phyloP scores from a whole-genome alignment of 2,113 vertebrate genomes.

The Gallinago paraguaiae region DNA sequence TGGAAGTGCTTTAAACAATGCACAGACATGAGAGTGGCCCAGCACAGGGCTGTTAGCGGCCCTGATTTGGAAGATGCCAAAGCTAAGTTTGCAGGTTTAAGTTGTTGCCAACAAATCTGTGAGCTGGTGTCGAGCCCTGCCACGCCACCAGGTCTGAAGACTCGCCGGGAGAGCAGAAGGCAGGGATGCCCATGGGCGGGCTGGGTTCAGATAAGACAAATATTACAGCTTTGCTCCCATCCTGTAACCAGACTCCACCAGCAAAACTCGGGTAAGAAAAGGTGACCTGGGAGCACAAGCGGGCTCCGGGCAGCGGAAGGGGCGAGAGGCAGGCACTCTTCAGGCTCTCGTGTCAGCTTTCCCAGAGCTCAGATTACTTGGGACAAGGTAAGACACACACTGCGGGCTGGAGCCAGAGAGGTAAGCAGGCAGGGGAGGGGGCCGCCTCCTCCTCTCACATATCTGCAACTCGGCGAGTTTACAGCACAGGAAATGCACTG shows the following conservation, averaged over 20 bases:
- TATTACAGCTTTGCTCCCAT: neutral
- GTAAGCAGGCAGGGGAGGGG: slow-evolving; percentile 10
- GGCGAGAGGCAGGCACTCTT: neutral
- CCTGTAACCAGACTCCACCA: slow-evolving; percentile 41
- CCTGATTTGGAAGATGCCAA: neutral
- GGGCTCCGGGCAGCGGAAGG: slow-evolving; percentile 14
- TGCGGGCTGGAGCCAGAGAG: neutral
- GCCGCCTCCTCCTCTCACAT: slow-evolving; percentile 52
- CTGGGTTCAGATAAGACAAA: fast-evolving
- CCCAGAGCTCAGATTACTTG: slow-evolving; percentile 63
- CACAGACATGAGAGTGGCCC: neutral
- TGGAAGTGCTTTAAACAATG: slow-evolving; percentile 17
- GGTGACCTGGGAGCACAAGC: slow-evolving; percentile 52
- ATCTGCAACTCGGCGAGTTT: slow-evolving; percentile 68
- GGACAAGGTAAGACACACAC: slow-evolving; percentile 69
- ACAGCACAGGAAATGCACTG: slow-evolving; percentile 71
- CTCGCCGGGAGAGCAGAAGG: neutral
- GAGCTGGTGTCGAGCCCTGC: neutral
- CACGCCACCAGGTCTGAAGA: fast-evolving
- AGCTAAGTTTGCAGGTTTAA: neutral
- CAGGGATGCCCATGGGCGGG: neutral
- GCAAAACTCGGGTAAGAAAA: slow-evolving; percentile 13
- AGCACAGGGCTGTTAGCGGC: neutral
- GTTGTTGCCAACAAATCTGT: neutral
- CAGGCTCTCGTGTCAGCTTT: slow-evolving; percentile 60